A percentile compares a stretch with the other conserved stretches of the same genome.
Conservation (phyloP, 2,797 vertebrate species). For the Pseudochirops cupreus region DNA sequence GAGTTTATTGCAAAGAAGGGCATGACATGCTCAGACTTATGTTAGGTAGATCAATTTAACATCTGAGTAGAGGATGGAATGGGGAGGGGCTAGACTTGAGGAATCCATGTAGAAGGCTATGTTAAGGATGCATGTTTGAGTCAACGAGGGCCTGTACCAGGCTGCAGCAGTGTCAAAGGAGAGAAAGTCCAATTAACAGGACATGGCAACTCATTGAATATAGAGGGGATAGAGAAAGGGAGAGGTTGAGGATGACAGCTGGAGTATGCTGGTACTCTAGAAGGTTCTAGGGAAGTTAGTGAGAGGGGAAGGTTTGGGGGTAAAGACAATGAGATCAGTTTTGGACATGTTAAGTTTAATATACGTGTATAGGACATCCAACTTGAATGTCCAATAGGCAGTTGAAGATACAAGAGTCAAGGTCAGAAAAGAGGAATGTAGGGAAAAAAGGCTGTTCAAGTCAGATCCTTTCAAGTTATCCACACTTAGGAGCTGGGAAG, state of each 20-base stretch:
- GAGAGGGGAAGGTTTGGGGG: neutral
- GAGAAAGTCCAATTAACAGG: neutral
- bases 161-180: neutral
- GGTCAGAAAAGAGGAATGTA: neutral
- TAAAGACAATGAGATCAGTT: neutral
- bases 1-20: neutral
- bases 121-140: neutral
- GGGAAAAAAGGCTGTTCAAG: neutral
- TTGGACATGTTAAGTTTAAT: neutral
- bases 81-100: neutral
- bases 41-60: neutral
- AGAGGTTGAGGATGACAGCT: neutral
- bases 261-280: neutral
- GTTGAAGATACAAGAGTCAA: neutral
- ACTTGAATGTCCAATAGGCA: neutral
- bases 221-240: neutral
- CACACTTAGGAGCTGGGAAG: neutral
- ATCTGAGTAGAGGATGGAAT: neutral
- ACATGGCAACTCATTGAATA: neutral
- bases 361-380: neutral
- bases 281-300: neutral
- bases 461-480: neutral
- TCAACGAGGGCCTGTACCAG: neutral
- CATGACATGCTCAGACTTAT: neutral
- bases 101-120: neutral